Percentiles rank a stretch among this genome's conserved stretches.
Conservation (phyloP, 2,888 invertebrate species). For the Trachelus stipa region DNA sequence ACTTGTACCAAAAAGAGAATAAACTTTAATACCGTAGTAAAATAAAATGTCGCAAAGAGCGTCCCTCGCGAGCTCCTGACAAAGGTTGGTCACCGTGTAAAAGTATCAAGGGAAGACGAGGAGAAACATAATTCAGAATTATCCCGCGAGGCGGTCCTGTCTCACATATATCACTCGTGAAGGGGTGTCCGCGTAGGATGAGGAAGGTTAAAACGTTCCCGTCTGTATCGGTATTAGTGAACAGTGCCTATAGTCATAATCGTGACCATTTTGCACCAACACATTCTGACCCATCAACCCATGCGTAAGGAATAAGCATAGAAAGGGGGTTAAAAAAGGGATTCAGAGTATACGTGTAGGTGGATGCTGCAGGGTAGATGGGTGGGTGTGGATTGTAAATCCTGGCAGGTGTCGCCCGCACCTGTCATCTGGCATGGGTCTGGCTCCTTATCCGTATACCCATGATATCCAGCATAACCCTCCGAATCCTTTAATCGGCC, state of each 20-base stretch:
- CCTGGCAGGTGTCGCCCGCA: constrained; percentile 52
- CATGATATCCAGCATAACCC: constrained; percentile 32
- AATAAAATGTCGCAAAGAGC: constrained; percentile 1
- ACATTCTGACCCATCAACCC: not conserved
- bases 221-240: not conserved
- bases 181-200: constrained; percentile 43
- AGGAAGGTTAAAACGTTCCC: constrained; percentile 31
- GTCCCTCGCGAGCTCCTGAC: constrained; percentile 1
- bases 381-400: constrained; percentile 44
- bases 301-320: not conserved
- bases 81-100: constrained; percentile 2
- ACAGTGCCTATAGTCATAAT: not conserved
- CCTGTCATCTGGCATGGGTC: constrained; percentile 41
- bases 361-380: constrained; percentile 1
- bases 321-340: not conserved
- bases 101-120: constrained; percentile 44
- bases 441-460: constrained; percentile 16
- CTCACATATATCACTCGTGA: constrained; percentile 59
- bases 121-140: constrained; percentile 65
- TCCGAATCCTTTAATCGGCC: constrained; percentile 4
- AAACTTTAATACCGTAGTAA: not conserved
- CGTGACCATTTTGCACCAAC: not conserved
- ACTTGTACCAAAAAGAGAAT: not conserved
- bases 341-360: not conserved
- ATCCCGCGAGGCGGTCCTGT: constrained; percentile 56